Evolutionary conservation across 2,113 vertebrate genomes (phyloP), one percentile per base, ranked within the genome.

Genomic region (Pseudolaguvia tuberculata): DNA sequence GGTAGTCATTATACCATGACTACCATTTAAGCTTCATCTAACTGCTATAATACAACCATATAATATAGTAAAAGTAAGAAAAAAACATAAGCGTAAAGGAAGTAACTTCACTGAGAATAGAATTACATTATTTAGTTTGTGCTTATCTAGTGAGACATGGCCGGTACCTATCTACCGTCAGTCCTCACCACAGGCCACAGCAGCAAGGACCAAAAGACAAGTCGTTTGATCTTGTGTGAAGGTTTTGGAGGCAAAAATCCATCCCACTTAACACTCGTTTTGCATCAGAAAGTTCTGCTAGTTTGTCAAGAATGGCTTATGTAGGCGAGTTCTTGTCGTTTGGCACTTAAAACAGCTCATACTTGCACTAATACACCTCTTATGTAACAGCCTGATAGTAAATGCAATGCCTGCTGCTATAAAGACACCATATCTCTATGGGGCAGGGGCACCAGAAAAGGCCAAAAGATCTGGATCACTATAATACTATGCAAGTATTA

Each of bases 321-420:
- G 80, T 77, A 78, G 78, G 78, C 48, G 55, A 58, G 35, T 35
- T 53, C 73, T 35, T n/a, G 52, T 75, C 61, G 66, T 76, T 68
- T 73, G 73, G 73, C 70, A 81, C 63, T 58, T 39, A 39, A 61
- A 68, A 81, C 75, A 78, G 56, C 56, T 31, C 51, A 59, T 42
- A 55, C 73, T 73, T 62, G 57, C 35, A 17, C 42, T 35, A 70
- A 70, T 53, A 55, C 52, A 58, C 39, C 31, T 18, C 25, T 80
- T 80, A 74, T 72, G 20, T 78, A 80, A 80, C 57, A 50, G 62
- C 5, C 39, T 18, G 17, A 27, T 66, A 61, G 63, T 57, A 42
- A 48, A 48, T 20, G 9, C 1, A 14, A 61, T 12, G 5, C 23
- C 66, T 78, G 4, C 51, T 27, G 45, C 25, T 10, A 18, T 71